phyloP scores from a whole-genome alignment of 2,888 invertebrate genomes.

The Phalangium opilio region DNA sequence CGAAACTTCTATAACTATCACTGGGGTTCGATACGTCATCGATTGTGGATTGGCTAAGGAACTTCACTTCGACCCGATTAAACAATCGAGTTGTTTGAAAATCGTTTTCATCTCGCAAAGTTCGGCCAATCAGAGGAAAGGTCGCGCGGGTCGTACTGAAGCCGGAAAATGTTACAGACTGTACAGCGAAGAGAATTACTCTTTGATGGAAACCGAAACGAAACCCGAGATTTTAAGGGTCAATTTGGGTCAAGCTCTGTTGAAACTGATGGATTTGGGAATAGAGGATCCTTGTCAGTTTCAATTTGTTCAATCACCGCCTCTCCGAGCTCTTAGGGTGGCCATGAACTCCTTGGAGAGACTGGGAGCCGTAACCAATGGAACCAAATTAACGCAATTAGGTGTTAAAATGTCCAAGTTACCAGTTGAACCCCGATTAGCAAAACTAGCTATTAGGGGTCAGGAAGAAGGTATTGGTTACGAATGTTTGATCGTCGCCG shows the following conservation, averaged over 20 bases:
- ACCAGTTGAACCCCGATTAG: conserved; percentile 27
- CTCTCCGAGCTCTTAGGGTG: conserved; percentile 21
- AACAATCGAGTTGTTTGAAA: conserved; percentile 25
- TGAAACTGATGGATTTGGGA: conserved; percentile 12
- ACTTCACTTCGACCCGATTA: conserved; percentile 27
- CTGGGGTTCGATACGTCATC: conserved; percentile 31
- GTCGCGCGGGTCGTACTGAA: conserved; percentile 31
- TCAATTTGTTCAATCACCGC: conserved; percentile 26
- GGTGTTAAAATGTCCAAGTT: conserved; percentile 27
- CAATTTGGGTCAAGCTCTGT: conserved; percentile 13
- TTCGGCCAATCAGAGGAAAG: conserved; percentile 32
- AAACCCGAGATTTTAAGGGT: conserved; percentile 29
- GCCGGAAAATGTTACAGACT: conserved; percentile 30
- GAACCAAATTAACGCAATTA: conserved; percentile 24
- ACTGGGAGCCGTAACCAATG: conserved; percentile 24
- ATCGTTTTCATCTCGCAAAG: conserved; percentile 26
- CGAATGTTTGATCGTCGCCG: conserved; percentile 26
- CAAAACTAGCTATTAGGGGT: conserved; percentile 17
- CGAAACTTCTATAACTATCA: conserved; percentile 33
- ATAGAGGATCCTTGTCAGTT: conserved; percentile 26
- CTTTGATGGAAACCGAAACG: conserved; percentile 23
- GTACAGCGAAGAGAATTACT: conserved; percentile 26
- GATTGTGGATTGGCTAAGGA: conserved; percentile 32
- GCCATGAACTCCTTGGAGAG: conserved; percentile 23
- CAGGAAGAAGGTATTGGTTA: conserved; percentile 6